Conservation (phyloP, 1,140 invertebrate species). For the Papilio aristodemus region DNA sequence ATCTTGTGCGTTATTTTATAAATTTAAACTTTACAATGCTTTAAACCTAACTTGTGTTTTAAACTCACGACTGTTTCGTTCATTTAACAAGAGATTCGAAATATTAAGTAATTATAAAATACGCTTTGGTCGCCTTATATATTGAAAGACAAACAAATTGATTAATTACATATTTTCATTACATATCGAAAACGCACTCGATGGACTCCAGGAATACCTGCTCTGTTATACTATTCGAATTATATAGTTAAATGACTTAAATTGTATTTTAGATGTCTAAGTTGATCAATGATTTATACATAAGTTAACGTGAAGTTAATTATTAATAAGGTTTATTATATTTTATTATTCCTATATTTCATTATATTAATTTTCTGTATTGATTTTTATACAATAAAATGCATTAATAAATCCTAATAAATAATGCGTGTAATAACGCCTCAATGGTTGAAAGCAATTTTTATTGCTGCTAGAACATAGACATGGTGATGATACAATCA, state of each 20-base stretch:
- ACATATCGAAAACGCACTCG: background rate
- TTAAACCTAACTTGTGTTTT: background rate
- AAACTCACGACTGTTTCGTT: background rate
- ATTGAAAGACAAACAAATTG: background rate
- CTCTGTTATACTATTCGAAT: background rate
- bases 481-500: background rate
- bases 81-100: constrained; percentile 13
- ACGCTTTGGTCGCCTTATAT: constrained; percentile 3
- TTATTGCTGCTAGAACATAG: too few relatives aligned
- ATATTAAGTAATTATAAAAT: constrained; percentile 7
- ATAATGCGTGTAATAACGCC: too few relatives aligned
- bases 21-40: background rate
- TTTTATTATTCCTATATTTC: background rate
- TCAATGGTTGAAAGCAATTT: too few relatives aligned
- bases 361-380: background rate
- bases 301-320: background rate
- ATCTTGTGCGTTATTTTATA: background rate
- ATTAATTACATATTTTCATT: background rate
- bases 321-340: background rate
- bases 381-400: background rate
- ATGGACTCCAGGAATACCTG: background rate
- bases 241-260: background rate
- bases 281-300: background rate
- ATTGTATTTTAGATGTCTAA: background rate
- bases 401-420: background rate